Evolutionary conservation across 2,888 invertebrate species (phyloP), one percentile per base, ranked within the genome.

Genomic region (Drosophila stalkeri): DNA sequence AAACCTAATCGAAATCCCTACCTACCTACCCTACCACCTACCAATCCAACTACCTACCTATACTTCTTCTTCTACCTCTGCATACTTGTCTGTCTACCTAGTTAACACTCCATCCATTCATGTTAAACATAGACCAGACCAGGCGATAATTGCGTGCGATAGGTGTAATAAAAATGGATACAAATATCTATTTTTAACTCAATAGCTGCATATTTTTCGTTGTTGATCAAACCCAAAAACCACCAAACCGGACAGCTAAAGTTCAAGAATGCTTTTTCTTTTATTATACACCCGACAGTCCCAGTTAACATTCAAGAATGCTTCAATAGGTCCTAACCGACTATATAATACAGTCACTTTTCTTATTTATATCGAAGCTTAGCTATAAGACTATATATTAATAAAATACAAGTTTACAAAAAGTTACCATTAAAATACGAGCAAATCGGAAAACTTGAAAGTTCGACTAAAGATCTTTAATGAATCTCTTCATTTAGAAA

Each of bases 61-160:
- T 16, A 27, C n/a, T 14, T 14, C n/a, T n/a, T n/a, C n/a, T 3
- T 27, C 37, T 16, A 27, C n/a, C 37, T 14, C 37, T 16, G 23
- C n/a, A 14, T 14, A 11, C 18, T 18, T 12, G 2, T 20, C 44
- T 6, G 14, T 4, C 43, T 12, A 14, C 44, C 44, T 6, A 37
- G 5, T 14, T 37, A 6, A 12, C 37, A 37, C 5, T 4, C 51
- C 23, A 14, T 23, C 41, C 8, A 20, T n/a, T 20, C 20, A 16
- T 43, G 20, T 43, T 74, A 74, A 74, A 82, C 87, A 83, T 83
- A 87, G 82, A 67, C 23, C 47, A 56, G 69, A 39, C 62, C 14
- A 64, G 66, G 70, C 82, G 82, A 66, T 83, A 83, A 84, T 85
- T 85, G 67, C 62, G 35, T 52, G 63, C 52, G 63, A 33, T 41